A percentile compares a stretch with the other conserved stretches of the same genome.
Evolutionary conservation across 37 sponge, comb jelly and placozoan genomes (phyloP).

Genomic region (Petrosia ficiformis): DNA sequence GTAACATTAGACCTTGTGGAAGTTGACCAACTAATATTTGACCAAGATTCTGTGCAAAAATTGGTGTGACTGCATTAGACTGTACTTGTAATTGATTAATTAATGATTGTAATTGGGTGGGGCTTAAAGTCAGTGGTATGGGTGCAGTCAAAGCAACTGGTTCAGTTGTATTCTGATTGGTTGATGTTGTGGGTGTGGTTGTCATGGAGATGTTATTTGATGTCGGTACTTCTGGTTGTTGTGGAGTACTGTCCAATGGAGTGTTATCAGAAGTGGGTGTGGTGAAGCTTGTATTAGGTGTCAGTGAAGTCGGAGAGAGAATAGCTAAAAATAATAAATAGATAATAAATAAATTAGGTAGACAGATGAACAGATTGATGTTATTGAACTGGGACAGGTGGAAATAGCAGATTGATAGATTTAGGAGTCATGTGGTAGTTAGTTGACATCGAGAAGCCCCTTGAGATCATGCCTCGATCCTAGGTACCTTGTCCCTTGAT

Average conservation of each 20-base stretch:
- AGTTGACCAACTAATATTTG: constrained; percentile 4
- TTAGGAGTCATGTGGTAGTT: too few relatives aligned
- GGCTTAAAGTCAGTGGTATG: constrained; percentile 1
- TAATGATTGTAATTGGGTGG: constrained; percentile 11
- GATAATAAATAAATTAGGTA: neutral
- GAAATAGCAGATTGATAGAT: too few relatives aligned
- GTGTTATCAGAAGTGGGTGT: neutral
- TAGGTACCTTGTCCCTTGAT: too few relatives aligned
- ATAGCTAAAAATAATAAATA: neutral
- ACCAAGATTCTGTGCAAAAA: constrained; percentile 14
- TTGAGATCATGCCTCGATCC: too few relatives aligned
- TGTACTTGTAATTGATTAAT: constrained; percentile 23
- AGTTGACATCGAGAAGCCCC: too few relatives aligned
- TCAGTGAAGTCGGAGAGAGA: neutral
- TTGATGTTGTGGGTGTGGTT: neutral
- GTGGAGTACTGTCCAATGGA: neutral
- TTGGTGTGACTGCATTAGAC: neutral
- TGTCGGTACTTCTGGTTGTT: neutral
- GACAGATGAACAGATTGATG: too few relatives aligned
- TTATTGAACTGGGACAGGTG: too few relatives aligned
- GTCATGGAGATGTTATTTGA: neutral
- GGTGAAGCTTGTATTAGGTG: neutral
- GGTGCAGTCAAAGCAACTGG: neutral
- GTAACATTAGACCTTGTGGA: neutral
- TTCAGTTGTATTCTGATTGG: neutral